A percentile compares a stretch with the other conserved stretches of the same genome.
Conservation (phyloP, 2,797 vertebrate species). For the Hippopotamyrus pictus region DNA sequence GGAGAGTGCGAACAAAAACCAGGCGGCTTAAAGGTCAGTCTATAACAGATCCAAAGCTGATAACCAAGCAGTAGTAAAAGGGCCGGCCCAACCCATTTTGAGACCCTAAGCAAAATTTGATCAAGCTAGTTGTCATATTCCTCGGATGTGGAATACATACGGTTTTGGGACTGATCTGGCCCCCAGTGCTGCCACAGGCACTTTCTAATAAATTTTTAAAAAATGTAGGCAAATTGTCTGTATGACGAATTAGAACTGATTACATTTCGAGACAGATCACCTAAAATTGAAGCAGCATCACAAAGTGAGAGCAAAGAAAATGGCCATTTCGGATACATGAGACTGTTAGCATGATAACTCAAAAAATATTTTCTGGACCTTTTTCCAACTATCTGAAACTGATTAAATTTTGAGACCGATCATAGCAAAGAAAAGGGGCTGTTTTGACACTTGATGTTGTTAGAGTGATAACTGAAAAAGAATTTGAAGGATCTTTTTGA, state of each 20-base stretch:
- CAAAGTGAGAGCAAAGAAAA: background rate
- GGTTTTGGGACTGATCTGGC: background rate
- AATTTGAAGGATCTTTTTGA: background rate
- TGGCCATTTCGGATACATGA: background rate
- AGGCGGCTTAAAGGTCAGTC: slow-evolving; percentile 24
- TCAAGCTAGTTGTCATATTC: background rate
- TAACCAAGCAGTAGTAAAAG: background rate
- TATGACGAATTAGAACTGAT: background rate
- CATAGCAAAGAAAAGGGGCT: background rate
- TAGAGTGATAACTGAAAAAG: background rate
- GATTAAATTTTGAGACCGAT: background rate
- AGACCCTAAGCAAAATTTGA: background rate
- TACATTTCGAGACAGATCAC: background rate
- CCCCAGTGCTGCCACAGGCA: background rate
- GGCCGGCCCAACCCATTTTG: background rate
- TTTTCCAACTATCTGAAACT: background rate
- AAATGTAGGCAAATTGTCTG: background rate
- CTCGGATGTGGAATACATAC: background rate
- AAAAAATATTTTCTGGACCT: background rate
- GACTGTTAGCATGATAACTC: background rate
- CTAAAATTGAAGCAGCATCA: background rate
- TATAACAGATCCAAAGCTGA: background rate
- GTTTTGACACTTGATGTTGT: background rate
- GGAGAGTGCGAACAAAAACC: slow-evolving; percentile 24
- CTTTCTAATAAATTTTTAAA: background rate